Evolutionary conservation across 2,113 vertebrate species (phyloP), one percentile per base, ranked within the genome.

Genomic region (Urocolius indicus): DNA sequence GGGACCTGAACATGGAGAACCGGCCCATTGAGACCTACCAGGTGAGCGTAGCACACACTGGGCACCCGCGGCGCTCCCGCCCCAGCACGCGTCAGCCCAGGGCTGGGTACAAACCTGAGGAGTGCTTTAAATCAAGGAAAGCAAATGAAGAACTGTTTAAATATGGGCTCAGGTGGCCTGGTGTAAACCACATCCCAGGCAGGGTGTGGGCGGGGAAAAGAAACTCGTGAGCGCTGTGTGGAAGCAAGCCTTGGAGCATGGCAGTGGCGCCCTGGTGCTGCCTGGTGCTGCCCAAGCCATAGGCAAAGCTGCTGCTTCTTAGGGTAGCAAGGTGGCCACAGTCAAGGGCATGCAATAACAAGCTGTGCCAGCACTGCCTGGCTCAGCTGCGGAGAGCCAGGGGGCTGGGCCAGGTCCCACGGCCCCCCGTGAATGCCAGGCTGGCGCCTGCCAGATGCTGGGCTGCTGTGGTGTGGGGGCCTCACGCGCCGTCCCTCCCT

Each of bases 1-100:
- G 99, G 99, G 99, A 99, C 97, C 98, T 99, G 84, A 99, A 99
- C 96, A 99, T 99, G 99, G 99, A 99, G 97, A 99, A 99, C 97
- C 98, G 99, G 82, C 99, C 99, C 24, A 98, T 99, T 0, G 99
- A 99, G 98, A 99, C 99, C 18, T 99, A 99, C 98, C 99, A 99
- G 99, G 95, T 96, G 74, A 52, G 89, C 1, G 15, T 14, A 68
- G 83, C 52, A 20, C 4, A 1, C 16, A 38, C 38, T 0, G 2
- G 78, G 54, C 24, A 32, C 36, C 30, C 2, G 0, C 51, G 0
- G 30, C 4, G 18, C 21, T 83, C 18, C 58, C 22, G 80, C n/a
- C n/a, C 1, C 5, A 27, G 32, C 67, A 12, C 1, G 1, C 1
- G 1, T 27, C 0, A 2, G 24, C 32, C 58, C 0, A 4, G 62